Conservation (phyloP, 2,113 vertebrate species). For the Rhabdomys dilectus region DNA sequence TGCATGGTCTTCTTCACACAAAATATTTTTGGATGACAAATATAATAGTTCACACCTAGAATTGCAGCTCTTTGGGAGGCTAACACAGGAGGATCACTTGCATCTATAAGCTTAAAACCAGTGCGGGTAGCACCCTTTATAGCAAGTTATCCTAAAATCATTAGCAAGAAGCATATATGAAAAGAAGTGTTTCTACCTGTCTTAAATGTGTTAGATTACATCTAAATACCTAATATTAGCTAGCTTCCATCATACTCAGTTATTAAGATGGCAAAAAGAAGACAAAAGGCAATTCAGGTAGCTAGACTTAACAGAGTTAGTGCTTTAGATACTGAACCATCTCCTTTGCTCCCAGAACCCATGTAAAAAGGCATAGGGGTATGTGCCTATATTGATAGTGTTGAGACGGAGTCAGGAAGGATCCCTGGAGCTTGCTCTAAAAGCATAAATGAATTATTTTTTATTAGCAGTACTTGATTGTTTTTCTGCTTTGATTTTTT, state of each 20-base stretch:
- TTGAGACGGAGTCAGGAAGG: not conserved
- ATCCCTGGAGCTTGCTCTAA: not conserved
- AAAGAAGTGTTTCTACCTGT: constrained; percentile 24
- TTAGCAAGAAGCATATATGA: constrained; percentile 31
- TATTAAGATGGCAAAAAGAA: constrained; percentile 15
- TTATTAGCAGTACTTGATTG: constrained; percentile 1
- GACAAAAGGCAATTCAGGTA: not conserved
- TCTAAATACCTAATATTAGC: constrained; percentile 36
- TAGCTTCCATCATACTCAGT: not conserved
- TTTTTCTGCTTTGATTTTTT: constrained; percentile 29
- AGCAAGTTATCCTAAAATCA: constrained; percentile 36
- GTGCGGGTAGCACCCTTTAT: not conserved
- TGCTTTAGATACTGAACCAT: not conserved
- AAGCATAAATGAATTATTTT: not conserved
- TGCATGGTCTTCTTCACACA: not conserved
- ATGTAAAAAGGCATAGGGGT: not conserved
- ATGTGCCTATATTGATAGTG: not conserved
- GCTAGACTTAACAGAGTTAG: not conserved
- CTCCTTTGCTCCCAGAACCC: not conserved
- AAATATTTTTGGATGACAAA: not conserved
- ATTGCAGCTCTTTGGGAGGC: not conserved
- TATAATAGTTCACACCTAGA: not conserved
- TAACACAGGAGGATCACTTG: not conserved
- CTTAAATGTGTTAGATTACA: constrained; percentile 20
- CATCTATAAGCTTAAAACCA: not conserved